A percentile compares a stretch with the other conserved stretches of the same genome.
These are phyloP conservation scores for Dendronephthya gigantea DNA, from an alignment of 64 coral and sea anemone genomes.

Conservation along the genomic window DNA sequence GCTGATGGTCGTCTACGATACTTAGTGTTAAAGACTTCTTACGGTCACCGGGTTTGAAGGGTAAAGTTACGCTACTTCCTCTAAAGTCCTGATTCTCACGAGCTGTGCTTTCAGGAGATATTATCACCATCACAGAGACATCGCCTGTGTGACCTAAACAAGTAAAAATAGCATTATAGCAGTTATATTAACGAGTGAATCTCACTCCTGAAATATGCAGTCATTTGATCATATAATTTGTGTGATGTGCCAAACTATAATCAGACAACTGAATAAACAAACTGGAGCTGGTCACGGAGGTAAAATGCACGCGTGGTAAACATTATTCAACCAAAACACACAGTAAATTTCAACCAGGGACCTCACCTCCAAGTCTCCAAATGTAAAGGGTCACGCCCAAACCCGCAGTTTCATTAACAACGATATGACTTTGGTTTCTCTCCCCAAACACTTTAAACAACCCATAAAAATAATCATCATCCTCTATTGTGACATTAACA, in stretches of 20 bases:
- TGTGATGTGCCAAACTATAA: not conserved
- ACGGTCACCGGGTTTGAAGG: constrained; percentile 34
- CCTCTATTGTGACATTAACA: constrained; percentile 62
- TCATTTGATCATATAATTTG: not conserved
- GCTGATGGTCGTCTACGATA: constrained; percentile 51
- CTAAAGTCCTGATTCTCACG: constrained; percentile 43
- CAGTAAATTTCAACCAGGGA: not conserved
- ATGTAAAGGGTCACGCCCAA: constrained; percentile 45
- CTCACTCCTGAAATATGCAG: not conserved
- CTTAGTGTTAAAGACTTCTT: constrained; percentile 41
- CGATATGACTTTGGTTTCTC: constrained; percentile 28
- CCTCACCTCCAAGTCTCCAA: constrained; percentile 57
- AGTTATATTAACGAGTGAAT: not conserved
- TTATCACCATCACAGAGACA: constrained; percentile 37
- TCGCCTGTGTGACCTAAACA: constrained; percentile 48
- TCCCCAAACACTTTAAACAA: constrained; percentile 53
- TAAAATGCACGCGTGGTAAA: too few relatives aligned
- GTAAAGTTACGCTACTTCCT: constrained; percentile 35
- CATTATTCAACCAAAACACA: not conserved
- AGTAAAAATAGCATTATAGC: not conserved
- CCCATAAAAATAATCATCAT: constrained; percentile 69
- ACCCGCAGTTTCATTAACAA: constrained; percentile 42
- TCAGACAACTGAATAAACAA: too few relatives aligned
- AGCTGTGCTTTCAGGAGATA: constrained; percentile 33
- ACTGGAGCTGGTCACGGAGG: too few relatives aligned